Evolutionary conservation across 2,113 vertebrate genomes (phyloP), one percentile per base, ranked within the genome.

Genomic region (Glareola pratincola): DNA sequence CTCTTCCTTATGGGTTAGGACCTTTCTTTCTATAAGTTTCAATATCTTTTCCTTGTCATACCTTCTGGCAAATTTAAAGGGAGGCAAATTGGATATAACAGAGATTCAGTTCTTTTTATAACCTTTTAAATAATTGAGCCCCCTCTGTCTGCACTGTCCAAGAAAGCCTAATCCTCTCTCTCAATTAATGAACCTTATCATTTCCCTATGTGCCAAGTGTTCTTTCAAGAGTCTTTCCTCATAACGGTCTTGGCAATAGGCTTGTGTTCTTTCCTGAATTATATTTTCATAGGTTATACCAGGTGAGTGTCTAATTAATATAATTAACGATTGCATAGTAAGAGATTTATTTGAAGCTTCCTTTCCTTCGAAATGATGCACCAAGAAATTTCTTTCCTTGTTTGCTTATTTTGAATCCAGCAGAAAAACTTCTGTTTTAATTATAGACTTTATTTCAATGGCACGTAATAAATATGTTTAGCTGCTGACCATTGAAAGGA

Each of bases 61-160:
- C 76, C 62, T 83, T 64, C 81, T 79, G 88, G 60, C 93, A 94
- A 83, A 97, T 71, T 80, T 88, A 80, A 96, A 93, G 43, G 71
- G 85, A 95, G 60, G 79, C 56, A 94, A 94, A 96, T 94, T 94
- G 62, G 54, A 77, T 94, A n/a, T 89, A 92, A 96, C 67, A 69
- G 88, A 89, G 92, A 94, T 88, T 87, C 87, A 94, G 91, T 93
- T 95, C 87, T 91, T 97, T 96, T 91, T 92, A 95, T 96, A 95
- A 97, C 75, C 89, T 96, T 90, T 96, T 96, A 93, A 97, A 97
- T 97, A 97, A 98, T 96, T 87, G 93, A 97, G n/a, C 85, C 56
- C 82, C 53, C 37, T 68, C 64, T 91, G 85, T 95, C 57, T 90
- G 62, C 76, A 63, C 87, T 90, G 74, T 82, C 92, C 41, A 90